phyloP scores from a whole-genome alignment of 2,888 invertebrate species.

The Camptogramma bilineatum region DNA sequence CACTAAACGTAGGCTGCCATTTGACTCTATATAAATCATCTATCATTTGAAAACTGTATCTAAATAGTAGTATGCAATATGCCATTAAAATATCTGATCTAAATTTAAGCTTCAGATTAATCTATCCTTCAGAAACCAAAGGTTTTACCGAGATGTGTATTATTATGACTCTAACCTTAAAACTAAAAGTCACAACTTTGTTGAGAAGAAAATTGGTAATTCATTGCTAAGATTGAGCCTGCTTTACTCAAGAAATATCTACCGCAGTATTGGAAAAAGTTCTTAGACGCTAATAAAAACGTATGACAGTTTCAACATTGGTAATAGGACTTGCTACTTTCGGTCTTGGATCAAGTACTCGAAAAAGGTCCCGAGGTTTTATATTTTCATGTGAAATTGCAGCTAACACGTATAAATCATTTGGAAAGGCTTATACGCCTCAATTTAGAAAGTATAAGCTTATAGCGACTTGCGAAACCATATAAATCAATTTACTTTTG shows the following conservation, averaged over 20 bases:
- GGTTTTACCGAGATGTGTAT: background rate
- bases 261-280: conserved; percentile 63
- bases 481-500: conserved; percentile 2
- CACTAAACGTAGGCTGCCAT: too few species aligned
- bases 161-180: conserved; percentile 18
- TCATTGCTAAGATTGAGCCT: conserved; percentile 68
- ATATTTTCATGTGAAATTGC: conserved; percentile 10
- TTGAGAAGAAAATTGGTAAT: conserved; percentile 74
- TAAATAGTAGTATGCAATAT: too few species aligned
- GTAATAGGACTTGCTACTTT: conserved; percentile 47
- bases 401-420: conserved; percentile 4
- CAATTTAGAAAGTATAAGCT: conserved; percentile 6
- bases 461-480: background rate
- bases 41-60: too few species aligned
- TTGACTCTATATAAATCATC: too few species aligned
- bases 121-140: too few species aligned
- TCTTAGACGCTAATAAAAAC: conserved; percentile 59
- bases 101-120: too few species aligned
- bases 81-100: too few species aligned
- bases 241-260: conserved; percentile 56
- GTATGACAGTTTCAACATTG: conserved; percentile 55
- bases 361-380: conserved; percentile 2
- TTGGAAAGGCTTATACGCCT: conserved; percentile 1
- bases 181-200: conserved; percentile 64
- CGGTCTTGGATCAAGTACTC: conserved; percentile 4